These are phyloP conservation scores for Phaethornis superciliosus DNA, from an alignment of 2,113 vertebrate genomes.

Conservation along the genomic window DNA sequence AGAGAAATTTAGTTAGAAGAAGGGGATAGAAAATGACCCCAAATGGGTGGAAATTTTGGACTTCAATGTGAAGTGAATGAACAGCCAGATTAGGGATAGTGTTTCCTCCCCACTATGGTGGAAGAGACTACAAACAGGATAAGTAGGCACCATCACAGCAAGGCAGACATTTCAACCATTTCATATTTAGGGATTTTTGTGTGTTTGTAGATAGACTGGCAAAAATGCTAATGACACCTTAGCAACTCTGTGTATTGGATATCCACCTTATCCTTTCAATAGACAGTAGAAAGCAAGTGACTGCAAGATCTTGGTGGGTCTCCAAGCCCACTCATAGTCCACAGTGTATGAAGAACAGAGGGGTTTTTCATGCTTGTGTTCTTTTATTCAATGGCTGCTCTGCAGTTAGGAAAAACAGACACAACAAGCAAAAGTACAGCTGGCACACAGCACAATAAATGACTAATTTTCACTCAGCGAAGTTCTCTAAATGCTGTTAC, in stretches of 20 bases:
- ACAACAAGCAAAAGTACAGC: conserved; percentile 66
- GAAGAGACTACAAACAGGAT: neutral
- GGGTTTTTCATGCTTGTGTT: conserved; percentile 12
- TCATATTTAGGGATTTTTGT: neutral
- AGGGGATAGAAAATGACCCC: neutral
- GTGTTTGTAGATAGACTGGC: neutral
- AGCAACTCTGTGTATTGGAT: neutral
- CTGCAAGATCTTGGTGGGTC: neutral
- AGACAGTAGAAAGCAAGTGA: neutral
- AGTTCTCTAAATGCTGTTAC: conserved; percentile 18
- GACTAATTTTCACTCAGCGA: conserved; percentile 62
- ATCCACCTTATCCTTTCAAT: neutral
- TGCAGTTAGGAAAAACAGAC: conserved; percentile 57
- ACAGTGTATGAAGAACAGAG: neutral
- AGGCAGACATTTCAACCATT: neutral
- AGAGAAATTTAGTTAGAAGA: neutral
- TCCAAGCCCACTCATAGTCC: neutral
- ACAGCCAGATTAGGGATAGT: neutral
- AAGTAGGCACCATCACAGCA: neutral
- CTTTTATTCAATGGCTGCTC: conserved; percentile 35
- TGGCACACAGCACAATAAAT: conserved; percentile 62
- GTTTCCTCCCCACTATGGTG: neutral
- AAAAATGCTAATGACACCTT: neutral
- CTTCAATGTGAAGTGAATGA: neutral
- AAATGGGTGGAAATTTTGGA: neutral